These are phyloP conservation scores for Steinernema hermaphroditum DNA, from an alignment of 2,888 invertebrate species.

Conservation along the genomic window DNA sequence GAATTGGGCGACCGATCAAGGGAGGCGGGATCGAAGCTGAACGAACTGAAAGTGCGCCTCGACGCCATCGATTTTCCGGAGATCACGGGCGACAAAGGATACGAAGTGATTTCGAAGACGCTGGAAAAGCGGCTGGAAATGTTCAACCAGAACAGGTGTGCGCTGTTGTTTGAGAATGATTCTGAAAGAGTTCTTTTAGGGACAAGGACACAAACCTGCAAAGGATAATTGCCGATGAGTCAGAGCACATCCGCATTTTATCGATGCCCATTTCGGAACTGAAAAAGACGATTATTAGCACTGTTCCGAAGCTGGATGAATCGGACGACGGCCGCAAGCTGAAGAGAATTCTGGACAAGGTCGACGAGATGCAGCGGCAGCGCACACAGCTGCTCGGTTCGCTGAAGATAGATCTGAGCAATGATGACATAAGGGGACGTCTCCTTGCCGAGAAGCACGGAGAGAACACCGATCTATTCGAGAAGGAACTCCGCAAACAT, in stretches of 20 bases:
- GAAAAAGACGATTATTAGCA: constrained; percentile 66
- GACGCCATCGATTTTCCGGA: constrained; percentile 49
- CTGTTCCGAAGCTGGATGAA: constrained; percentile 37
- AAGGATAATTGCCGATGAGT: constrained; percentile 86
- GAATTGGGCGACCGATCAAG: constrained; percentile 52
- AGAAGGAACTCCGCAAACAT: constrained; percentile 85
- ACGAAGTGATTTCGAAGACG: constrained; percentile 48
- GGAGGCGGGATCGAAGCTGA: constrained; percentile 55
- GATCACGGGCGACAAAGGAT: constrained; percentile 54
- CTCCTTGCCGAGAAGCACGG: constrained; percentile 76
- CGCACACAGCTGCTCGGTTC: constrained; percentile 79
- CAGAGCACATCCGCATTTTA: constrained; percentile 82
- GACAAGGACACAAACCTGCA: constrained; percentile 85
- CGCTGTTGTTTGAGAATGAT: neutral
- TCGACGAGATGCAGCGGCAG: constrained; percentile 89
- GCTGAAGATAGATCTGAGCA: constrained; percentile 76
- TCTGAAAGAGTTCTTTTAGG: constrained; percentile 37
- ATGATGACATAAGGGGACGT: constrained; percentile 85
- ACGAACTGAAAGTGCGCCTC: constrained; percentile 49
- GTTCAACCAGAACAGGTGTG: too few relatives aligned
- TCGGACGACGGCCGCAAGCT: constrained; percentile 74
- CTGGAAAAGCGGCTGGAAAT: constrained; percentile 39
- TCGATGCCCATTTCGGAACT: constrained; percentile 78
- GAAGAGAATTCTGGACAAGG: constrained; percentile 81
- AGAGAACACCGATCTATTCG: constrained; percentile 72